A percentile compares a stretch with the other conserved stretches of the same genome.
Evolutionary conservation across 1,140 invertebrate species (phyloP).

Genomic region (Subanguina moxae): DNA sequence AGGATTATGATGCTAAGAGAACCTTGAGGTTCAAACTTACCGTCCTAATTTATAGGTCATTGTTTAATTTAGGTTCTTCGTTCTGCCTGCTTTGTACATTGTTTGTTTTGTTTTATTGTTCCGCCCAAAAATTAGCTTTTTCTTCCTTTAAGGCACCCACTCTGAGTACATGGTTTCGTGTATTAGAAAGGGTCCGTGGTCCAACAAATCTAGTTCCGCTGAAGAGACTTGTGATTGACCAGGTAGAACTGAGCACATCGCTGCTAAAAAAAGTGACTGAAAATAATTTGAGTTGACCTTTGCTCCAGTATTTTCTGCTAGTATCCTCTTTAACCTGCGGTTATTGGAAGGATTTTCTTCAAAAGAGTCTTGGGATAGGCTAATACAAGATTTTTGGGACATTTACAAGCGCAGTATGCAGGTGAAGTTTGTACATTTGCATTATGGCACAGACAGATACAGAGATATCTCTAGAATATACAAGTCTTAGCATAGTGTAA

Average conservation of each 20-base stretch:
- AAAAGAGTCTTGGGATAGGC: slow-evolving; percentile 30
- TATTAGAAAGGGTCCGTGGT: slow-evolving; percentile 9
- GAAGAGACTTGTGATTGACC: slow-evolving; percentile 15
- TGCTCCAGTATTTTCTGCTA: slow-evolving; percentile 32
- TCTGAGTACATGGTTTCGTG: slow-evolving; percentile 11
- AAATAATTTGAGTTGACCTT: slow-evolving; percentile 33
- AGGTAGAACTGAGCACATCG: no score
- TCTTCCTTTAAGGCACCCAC: slow-evolving; percentile 11
- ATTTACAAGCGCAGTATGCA: slow-evolving; percentile 26
- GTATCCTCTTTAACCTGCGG: slow-evolving; percentile 35
- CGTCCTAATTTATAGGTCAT: background rate
- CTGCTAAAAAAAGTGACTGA: no score
- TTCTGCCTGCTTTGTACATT: slow-evolving; percentile 13
- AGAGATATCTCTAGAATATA: background rate
- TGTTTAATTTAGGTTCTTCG: slow-evolving; percentile 16
- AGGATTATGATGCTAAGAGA: background rate
- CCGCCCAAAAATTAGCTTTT: background rate
- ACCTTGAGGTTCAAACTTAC: background rate
- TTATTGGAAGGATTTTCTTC: slow-evolving; percentile 33
- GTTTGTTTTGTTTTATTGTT: background rate
- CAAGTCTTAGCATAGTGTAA: background rate
- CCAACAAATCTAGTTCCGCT: slow-evolving; percentile 11
- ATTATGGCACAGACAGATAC: background rate
- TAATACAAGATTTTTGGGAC: slow-evolving; percentile 22
- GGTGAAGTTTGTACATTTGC: background rate